phyloP scores from a whole-genome alignment of 2,113 vertebrate species.

The Carassius auratus region DNA sequence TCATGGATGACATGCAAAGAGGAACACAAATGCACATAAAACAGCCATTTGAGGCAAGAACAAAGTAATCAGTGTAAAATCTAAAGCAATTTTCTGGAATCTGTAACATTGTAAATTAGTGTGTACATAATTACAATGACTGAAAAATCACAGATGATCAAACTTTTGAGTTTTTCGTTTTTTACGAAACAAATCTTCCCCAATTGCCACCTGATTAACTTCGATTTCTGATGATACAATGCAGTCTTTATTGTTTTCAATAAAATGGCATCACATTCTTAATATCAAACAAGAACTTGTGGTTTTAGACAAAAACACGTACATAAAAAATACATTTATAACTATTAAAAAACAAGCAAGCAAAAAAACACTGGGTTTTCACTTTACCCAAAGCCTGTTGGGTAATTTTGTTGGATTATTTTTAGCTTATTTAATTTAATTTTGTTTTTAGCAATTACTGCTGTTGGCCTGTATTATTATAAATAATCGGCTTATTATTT shows the following conservation, averaged over 20 bases:
- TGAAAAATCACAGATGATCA: no score
- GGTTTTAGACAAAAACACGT: neutral
- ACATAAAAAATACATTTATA: neutral
- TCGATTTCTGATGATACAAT: neutral
- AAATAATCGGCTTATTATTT: neutral
- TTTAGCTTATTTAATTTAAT: neutral
- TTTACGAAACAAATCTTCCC: neutral
- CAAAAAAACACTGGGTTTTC: neutral
- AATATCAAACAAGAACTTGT: neutral
- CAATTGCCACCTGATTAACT: neutral
- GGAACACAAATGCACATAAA: neutral
- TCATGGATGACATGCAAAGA: neutral
- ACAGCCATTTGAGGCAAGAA: neutral
- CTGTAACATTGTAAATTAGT: neutral
- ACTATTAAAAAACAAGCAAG: neutral
- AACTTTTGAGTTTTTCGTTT: no score
- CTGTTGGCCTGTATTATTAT: neutral
- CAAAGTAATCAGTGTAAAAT: neutral
- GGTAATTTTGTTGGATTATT: neutral
- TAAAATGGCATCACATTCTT: constrained; percentile 9
- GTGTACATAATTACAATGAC: neutral
- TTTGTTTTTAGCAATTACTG: neutral
- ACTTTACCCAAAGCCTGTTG: neutral
- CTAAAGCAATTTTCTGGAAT: neutral
- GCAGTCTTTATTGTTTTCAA: neutral